Evolutionary conservation across 30 jellyfish, hydroid and myxozoan species (phyloP), one percentile per base, ranked within the genome.

Genomic region (Chrysaora quinquecirrha): DNA sequence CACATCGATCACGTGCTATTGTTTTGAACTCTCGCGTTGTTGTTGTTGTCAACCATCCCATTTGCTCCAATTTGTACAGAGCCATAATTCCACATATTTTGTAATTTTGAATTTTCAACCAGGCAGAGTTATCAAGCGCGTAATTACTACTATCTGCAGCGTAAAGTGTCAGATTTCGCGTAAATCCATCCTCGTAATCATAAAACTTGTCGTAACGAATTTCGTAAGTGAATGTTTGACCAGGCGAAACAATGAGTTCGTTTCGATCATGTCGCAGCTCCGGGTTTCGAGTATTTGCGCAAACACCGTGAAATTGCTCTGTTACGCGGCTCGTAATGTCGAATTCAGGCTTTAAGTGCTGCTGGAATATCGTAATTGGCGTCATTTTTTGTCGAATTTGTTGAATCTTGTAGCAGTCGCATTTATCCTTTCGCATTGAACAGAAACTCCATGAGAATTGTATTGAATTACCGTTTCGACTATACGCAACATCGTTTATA

Each of bases 141-240:
- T 19, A 0, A 34, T n/a, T 32, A 22, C 29, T 52, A 30, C 48
- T 29, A 60, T 82, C 82, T 0, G 90, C 64, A 47, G 84, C 33
- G 31, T 23, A 66, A 16, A 94, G 78, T 1, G 84, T 65, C n/a
- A 94, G 77, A 47, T 78, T 94, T 54, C 95, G 64, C 12, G 97
- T 88, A 30, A 28, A 66, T 27, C 99, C 99, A 84, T 94, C 97
- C 84, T 94, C 99, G 66, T 33, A 28, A 49, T 94, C 99, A 64
- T 34, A 54, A 32, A 94, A 94, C 30, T 95, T 91, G 23, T 89
- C 89, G 38, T 73, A 75, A 23, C 84, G 91, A 0, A 94, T 83
- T 3, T 12, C 86, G 34, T 88, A 94, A 7, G 83, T 52, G 43
- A 82, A 66, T 16, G 43, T 60, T 19, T 86, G 95, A 71, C 99